Conservation (phyloP, 2,797 vertebrate species). For the Limnodromus scolopaceus region DNA sequence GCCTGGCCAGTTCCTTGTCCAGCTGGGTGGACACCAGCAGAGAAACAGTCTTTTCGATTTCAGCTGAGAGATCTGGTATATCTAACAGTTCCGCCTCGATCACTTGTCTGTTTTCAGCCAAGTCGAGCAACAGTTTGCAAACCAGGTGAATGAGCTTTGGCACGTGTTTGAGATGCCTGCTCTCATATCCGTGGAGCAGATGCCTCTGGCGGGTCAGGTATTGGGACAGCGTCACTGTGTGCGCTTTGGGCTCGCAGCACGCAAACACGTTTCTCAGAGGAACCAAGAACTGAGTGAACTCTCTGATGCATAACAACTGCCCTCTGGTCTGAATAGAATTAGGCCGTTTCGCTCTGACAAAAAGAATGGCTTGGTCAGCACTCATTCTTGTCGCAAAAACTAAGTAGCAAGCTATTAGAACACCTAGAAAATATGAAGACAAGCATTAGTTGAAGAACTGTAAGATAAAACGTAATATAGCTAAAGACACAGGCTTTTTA, state of each 20-base stretch:
- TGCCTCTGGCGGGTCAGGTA: slow-evolving; percentile 95
- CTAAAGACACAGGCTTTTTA: not conserved
- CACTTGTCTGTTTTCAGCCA: slow-evolving; percentile 88
- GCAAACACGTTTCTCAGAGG: slow-evolving; percentile 91
- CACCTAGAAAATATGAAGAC: slow-evolving; percentile 80
- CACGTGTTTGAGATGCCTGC: slow-evolving; percentile 91
- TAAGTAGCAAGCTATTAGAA: slow-evolving; percentile 94
- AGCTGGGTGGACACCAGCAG: slow-evolving; percentile 86
- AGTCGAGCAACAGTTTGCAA: slow-evolving; percentile 87
- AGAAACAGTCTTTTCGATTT: slow-evolving; percentile 93
- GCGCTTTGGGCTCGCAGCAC: slow-evolving; percentile 86
- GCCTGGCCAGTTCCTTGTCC: slow-evolving; percentile 85
- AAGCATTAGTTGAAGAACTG: not conserved
- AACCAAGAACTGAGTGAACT: slow-evolving; percentile 94
- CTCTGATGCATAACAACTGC: slow-evolving; percentile 91
- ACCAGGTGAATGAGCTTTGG: slow-evolving; percentile 93
- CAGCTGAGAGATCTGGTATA: slow-evolving; percentile 86
- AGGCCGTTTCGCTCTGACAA: slow-evolving; percentile 92
- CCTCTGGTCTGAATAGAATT: slow-evolving; percentile 97
- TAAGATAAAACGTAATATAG: not conserved
- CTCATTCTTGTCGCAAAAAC: slow-evolving; percentile 96
- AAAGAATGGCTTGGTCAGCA: slow-evolving; percentile 95
- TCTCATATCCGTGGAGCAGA: slow-evolving; percentile 95
- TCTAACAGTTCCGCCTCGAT: slow-evolving; percentile 82
- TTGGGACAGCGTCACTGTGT: slow-evolving; percentile 88